Evolutionary conservation across 1,140 invertebrate genomes (phyloP), one percentile per base, ranked within the genome.

Genomic region (Sitodiplosis mosellana): DNA sequence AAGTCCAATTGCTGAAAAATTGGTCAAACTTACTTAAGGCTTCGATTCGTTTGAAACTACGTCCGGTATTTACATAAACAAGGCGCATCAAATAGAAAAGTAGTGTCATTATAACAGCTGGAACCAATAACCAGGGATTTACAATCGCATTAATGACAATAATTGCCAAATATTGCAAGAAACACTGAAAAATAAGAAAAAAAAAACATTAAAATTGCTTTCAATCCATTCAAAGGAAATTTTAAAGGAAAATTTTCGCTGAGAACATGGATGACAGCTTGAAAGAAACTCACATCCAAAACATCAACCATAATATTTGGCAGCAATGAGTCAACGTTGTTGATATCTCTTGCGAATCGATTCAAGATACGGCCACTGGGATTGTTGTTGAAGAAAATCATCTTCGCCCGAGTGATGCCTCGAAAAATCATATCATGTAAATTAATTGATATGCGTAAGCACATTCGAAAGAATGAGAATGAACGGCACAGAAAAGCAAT

Each of bases 361-460:
- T 91, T 91, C 12, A 91, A 64, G 45, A 90, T 84, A 4, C 85
- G 68, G 6, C 82, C 83, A 51, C 71, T 70, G 5, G 85, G 80
- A 61, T 93, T 92, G 10, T 76, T 80, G 53, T 90, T 87, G 64
- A 94, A 94, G 65, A 94, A 94, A 8, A 74, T 69, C 73, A 93
- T 89, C 1, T 81, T 84, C 0, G 85, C 80, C 4, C 80, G 71
- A 20, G 88, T 75, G 1, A 95, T 76, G 44, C 78, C 79, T 11
- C 68, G 63, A 56, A 93, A 93, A 80, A 94, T 90, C 6, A 62
- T 68, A 56, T 92, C 83, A 56, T 95, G 90, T 2, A 90, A 64
- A 17, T 68, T 77, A 44, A 78, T 74, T 0, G 88, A 90, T 5
- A 87, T 80, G 33, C 72, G 68, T 69, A 89, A 81, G 47, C 85